Evolutionary conservation across 1,140 invertebrate genomes (phyloP).

Genomic region (Microplitis mediator): DNA sequence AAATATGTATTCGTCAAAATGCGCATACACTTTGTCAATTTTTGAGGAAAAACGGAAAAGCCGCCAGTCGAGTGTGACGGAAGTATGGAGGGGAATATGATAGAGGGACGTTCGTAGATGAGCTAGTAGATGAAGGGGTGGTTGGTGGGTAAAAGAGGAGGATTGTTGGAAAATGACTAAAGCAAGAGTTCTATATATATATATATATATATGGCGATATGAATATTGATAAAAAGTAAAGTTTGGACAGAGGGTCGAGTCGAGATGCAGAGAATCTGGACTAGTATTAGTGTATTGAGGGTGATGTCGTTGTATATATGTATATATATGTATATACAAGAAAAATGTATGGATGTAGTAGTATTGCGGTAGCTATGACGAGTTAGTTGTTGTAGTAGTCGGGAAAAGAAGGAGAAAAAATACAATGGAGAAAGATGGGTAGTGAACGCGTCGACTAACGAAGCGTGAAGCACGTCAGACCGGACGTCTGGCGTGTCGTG

Average conservation of each 20-base stretch:
- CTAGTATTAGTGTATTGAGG: neutral
- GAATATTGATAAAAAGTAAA: slow-evolving; percentile 24
- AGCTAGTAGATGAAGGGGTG: too few species aligned
- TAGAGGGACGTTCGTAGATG: too few species aligned
- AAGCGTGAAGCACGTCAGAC: slow-evolving; percentile 17
- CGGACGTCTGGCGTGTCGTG: slow-evolving; percentile 5
- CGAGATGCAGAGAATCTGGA: neutral
- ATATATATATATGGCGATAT: slow-evolving; percentile 4
- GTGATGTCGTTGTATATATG: neutral
- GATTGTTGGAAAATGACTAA: too few species aligned
- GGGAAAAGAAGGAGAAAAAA: neutral
- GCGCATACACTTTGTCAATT: too few species aligned
- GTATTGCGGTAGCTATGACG: neutral
- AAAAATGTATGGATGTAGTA: neutral
- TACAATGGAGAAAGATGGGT: neutral
- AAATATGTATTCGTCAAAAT: too few species aligned
- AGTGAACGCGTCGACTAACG: slow-evolving; percentile 8
- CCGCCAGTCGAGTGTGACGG: neutral
- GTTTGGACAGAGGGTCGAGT: slow-evolving; percentile 11
- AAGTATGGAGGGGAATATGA: too few species aligned
- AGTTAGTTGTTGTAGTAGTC: neutral
- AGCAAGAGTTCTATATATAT: neutral
- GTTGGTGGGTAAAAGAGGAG: too few species aligned
- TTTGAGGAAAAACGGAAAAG: too few species aligned
- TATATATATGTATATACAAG: neutral